Percentiles rank a stretch among this genome's conserved stretches.
phyloP scores from a whole-genome alignment of 35 echinoderm and acorn worm genomes.

The Heliocidaris erythrogramma region DNA sequence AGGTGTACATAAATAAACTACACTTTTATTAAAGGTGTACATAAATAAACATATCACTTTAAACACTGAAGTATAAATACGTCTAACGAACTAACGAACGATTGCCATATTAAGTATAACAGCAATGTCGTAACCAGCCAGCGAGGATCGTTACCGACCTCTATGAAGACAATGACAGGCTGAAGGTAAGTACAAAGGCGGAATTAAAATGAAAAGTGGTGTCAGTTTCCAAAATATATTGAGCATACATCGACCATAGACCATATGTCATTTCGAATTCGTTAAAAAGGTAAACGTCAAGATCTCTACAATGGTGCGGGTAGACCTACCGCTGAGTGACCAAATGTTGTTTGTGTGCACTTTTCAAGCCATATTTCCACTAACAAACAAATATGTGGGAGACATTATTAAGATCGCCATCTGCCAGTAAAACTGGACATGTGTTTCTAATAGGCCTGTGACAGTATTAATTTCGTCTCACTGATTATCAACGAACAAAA shows the following conservation, averaged over 20 bases:
- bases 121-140: too few species aligned
- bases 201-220: neutral
- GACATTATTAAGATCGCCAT: neutral
- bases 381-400: neutral
- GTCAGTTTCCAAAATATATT: neutral
- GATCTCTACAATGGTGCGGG: neutral
- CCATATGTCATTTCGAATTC: neutral
- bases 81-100: too few species aligned
- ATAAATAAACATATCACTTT: too few species aligned
- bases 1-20: too few species aligned
- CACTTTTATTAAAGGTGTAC: too few species aligned
- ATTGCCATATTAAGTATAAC: too few species aligned
- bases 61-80: too few species aligned
- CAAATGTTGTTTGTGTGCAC: neutral
- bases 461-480: too few species aligned
- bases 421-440: neutral
- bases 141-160: neutral
- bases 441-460: neutral
- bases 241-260: neutral
- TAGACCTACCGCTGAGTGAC: neutral
- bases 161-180: neutral
- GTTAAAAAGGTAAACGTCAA: neutral
- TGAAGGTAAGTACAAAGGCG: neutral
- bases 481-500: too few species aligned
- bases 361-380: neutral